phyloP scores from a whole-genome alignment of 2,888 invertebrate species.

The Trachelus troglodyta region DNA sequence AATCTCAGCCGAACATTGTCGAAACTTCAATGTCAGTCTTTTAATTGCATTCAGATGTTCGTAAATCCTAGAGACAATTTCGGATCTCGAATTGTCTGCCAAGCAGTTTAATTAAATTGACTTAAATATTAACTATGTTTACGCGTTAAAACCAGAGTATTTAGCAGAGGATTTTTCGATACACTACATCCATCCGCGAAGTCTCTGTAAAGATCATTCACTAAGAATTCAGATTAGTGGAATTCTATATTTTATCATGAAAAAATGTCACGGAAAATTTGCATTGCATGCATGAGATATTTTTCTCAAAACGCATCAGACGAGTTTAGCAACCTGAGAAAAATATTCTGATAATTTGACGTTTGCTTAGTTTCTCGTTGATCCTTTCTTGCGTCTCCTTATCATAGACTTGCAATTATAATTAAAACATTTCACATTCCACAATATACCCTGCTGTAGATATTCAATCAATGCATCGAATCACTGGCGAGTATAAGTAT shows the following conservation, averaged over 20 bases:
- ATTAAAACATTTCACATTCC: background rate
- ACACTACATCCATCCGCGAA: background rate
- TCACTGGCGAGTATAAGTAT: background rate
- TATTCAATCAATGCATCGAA: background rate
- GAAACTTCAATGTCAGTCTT: slow-evolving; percentile 9
- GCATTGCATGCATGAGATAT: background rate
- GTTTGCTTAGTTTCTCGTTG: background rate
- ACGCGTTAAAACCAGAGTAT: slow-evolving; percentile 24
- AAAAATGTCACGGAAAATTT: background rate
- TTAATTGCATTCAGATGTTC: slow-evolving; percentile 10
- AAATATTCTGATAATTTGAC: background rate
- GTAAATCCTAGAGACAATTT: slow-evolving; percentile 8
- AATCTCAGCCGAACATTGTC: background rate
- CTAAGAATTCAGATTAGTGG: background rate
- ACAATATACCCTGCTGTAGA: background rate
- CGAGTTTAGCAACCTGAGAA: background rate
- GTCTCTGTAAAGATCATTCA: background rate
- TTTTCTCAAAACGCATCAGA: background rate
- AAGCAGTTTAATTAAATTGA: slow-evolving; percentile 16
- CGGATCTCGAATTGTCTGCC: slow-evolving; percentile 1
- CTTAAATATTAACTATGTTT: slow-evolving; percentile 21
- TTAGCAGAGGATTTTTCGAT: slow-evolving; percentile 18
- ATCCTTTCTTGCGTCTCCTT: background rate
- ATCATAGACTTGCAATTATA: background rate
- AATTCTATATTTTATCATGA: background rate